Conservation (phyloP, 1,140 invertebrate genomes). For the Ceratosolen solmsi region DNA sequence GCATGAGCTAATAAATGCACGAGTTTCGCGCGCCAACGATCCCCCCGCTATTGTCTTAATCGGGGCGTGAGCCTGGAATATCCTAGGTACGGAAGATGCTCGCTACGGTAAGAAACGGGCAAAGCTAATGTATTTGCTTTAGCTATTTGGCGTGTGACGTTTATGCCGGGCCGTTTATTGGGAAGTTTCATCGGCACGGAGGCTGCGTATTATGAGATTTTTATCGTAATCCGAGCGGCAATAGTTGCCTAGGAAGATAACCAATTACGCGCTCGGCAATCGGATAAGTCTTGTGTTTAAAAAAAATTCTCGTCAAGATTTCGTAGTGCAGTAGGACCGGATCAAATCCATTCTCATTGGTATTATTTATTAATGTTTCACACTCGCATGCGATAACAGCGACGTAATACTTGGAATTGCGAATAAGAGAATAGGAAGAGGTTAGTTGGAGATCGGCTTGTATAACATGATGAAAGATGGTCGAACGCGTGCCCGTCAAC, state of each 20-base stretch:
- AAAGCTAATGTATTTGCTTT: conserved; percentile 30
- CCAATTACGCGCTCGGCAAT: conserved; percentile 1
- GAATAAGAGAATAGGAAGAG: neutral
- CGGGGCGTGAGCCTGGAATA: neutral
- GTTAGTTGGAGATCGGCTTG: neutral
- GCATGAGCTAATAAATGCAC: neutral
- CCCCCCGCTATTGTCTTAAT: neutral
- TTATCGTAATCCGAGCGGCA: neutral
- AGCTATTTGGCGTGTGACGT: neutral
- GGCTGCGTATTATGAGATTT: neutral
- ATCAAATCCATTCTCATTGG: neutral
- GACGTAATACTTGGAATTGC: conserved; percentile 33
- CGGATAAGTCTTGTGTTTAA: conserved; percentile 1
- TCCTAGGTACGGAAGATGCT: neutral
- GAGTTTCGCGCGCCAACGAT: neutral
- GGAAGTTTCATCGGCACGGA: too few relatives aligned
- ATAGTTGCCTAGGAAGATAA: neutral
- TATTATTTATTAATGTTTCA: neutral
- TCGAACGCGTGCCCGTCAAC: neutral
- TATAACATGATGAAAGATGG: neutral
- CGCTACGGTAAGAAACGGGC: too few relatives aligned
- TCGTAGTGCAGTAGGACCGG: neutral
- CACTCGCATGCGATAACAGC: neutral
- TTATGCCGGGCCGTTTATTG: too few relatives aligned
- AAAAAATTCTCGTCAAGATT: neutral